These are phyloP conservation scores for Cottus gobio DNA, from an alignment of 2,113 vertebrate genomes.

Conservation along the genomic window DNA sequence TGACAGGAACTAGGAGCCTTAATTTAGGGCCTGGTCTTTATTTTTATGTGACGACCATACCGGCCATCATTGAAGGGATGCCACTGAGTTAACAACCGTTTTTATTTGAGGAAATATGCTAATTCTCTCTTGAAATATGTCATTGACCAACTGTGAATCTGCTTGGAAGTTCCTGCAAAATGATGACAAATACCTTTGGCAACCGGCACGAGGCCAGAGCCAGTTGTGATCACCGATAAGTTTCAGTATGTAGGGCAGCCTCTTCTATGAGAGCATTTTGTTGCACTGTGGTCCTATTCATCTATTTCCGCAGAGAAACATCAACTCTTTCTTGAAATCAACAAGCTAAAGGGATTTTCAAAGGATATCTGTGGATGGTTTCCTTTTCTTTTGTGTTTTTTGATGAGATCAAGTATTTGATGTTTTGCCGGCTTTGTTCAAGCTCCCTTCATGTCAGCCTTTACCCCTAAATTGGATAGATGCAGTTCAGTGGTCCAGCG, in stretches of 20 bases:
- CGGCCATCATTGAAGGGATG: background rate
- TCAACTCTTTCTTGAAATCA: background rate
- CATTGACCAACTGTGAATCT: background rate
- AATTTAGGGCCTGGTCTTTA: background rate
- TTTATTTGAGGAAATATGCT: background rate
- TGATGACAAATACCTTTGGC: background rate
- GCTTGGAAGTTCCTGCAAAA: background rate
- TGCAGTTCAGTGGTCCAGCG: constrained; percentile 14
- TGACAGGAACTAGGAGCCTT: too few species aligned
- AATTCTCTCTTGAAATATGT: background rate
- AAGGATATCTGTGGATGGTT: background rate
- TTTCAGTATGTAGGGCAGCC: constrained; percentile 27
- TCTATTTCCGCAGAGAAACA: background rate
- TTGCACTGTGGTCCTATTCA: constrained; percentile 4
- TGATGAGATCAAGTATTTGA: background rate
- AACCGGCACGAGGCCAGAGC: background rate
- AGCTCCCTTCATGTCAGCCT: background rate
- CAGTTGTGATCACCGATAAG: constrained; percentile 6
- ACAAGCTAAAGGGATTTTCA: background rate
- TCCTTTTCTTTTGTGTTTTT: background rate
- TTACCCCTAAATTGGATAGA: constrained; percentile 2
- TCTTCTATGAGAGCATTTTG: constrained; percentile 18
- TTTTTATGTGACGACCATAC: background rate
- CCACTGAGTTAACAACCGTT: background rate
- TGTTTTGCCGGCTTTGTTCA: background rate